These are phyloP conservation scores for Papilio elwesi DNA, from an alignment of 2,888 invertebrate species.

Conservation along the genomic window DNA sequence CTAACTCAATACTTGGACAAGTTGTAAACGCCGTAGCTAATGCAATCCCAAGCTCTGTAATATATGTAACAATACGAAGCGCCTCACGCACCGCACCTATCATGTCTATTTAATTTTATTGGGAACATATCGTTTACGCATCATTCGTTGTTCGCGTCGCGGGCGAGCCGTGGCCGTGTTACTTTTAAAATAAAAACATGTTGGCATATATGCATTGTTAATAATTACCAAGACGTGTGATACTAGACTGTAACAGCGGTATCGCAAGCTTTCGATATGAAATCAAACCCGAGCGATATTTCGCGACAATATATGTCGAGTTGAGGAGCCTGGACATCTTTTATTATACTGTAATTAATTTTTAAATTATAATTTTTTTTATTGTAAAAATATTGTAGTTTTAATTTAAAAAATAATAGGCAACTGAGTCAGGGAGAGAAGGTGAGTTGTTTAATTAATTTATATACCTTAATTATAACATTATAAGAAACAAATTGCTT, in stretches of 20 bases:
- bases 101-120: slow-evolving; percentile 54
- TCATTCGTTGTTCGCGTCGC: slow-evolving; percentile 60
- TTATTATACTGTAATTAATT: slow-evolving; percentile 82
- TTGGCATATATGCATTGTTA: slow-evolving; percentile 67
- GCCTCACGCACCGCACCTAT: slow-evolving; percentile 68
- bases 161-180: slow-evolving; percentile 40
- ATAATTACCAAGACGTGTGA: slow-evolving; percentile 57
- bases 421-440: slow-evolving; percentile 33
- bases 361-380: slow-evolving; percentile 85
- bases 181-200: slow-evolving; percentile 58
- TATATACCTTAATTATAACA: not conserved
- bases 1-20: slow-evolving; percentile 98
- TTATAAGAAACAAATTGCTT: not conserved
- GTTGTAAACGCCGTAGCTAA: slow-evolving; percentile 90
- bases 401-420: slow-evolving; percentile 48
- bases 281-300: not conserved
- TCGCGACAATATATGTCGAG: slow-evolving; percentile 46
- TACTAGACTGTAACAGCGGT: slow-evolving; percentile 53
- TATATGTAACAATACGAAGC: slow-evolving; percentile 75
- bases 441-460: slow-evolving; percentile 53
- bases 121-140: slow-evolving; percentile 56
- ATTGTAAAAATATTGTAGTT: slow-evolving; percentile 63
- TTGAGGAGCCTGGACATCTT: slow-evolving; percentile 62
- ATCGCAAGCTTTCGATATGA: slow-evolving; percentile 25
- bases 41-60: slow-evolving; percentile 73